Evolutionary conservation across 2,113 vertebrate genomes (phyloP).

Genomic region (Uria aalge): DNA sequence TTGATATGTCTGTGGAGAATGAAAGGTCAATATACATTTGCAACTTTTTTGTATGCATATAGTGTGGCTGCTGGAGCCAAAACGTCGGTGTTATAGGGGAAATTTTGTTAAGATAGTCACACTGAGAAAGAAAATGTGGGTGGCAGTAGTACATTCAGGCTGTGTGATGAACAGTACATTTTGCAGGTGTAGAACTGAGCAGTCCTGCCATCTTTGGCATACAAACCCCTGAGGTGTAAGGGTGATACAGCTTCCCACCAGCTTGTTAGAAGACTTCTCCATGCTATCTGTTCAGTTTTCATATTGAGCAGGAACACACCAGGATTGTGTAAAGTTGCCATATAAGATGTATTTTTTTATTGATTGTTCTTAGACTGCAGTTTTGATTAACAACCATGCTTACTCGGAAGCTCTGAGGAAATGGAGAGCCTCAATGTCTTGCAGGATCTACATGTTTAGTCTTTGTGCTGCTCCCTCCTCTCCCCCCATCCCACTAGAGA

Average conservation of each 20-base stretch:
- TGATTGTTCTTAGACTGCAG: fast-evolving
- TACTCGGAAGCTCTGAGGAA: background rate
- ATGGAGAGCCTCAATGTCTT: background rate
- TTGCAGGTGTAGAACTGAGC: background rate
- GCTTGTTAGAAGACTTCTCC: background rate
- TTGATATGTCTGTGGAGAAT: background rate
- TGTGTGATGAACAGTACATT: fast-evolving
- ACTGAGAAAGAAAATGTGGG: background rate
- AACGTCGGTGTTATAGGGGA: background rate
- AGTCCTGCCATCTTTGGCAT: background rate
- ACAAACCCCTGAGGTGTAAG: background rate
- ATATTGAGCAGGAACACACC: fast-evolving
- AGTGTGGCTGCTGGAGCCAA: background rate
- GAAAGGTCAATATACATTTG: background rate
- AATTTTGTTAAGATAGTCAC: background rate
- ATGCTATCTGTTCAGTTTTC: background rate
- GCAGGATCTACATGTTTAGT: background rate
- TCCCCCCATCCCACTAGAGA: background rate
- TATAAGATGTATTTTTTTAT: background rate
- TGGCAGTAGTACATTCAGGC: fast-evolving
- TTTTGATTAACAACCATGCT: background rate
- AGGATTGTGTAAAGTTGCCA: background rate
- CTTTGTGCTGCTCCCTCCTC: background rate
- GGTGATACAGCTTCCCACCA: background rate
- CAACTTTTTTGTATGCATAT: fast-evolving